Conservation (phyloP, 2,888 invertebrate species). For the Spodoptera picta region DNA sequence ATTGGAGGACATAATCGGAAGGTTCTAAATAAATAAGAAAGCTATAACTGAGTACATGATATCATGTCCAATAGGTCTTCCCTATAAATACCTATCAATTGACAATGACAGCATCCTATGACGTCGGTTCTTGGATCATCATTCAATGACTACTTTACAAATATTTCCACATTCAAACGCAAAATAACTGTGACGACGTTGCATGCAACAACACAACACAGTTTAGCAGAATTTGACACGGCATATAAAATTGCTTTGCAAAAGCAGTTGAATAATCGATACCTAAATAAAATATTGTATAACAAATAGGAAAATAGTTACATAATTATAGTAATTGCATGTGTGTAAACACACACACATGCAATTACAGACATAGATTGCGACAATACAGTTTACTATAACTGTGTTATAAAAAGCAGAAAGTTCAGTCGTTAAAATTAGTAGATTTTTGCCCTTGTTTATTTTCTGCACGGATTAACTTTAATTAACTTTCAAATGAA, state of each 20-base stretch:
- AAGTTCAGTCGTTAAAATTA: conserved; percentile 15
- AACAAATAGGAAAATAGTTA: conserved; percentile 1
- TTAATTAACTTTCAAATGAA: conserved; percentile 31
- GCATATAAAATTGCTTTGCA: conserved; percentile 15
- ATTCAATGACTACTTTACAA: neutral
- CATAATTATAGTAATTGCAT: too few species aligned
- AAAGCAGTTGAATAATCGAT: conserved; percentile 4
- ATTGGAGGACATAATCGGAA: conserved; percentile 1
- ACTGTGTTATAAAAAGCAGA: conserved; percentile 10
- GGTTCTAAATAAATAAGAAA: conserved; percentile 1
- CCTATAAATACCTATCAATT: conserved; percentile 22
- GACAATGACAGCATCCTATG: neutral
- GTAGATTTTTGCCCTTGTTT: conserved; percentile 30
- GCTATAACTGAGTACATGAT: neutral
- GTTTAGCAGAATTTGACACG: conserved; percentile 18
- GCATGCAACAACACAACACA: conserved; percentile 11
- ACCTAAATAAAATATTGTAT: conserved; percentile 14
- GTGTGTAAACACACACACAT: too few species aligned
- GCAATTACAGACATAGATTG: conserved; percentile 6
- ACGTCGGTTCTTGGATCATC: neutral
- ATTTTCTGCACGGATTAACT: conserved; percentile 30
- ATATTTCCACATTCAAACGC: neutral
- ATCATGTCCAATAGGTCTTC: conserved; percentile 3
- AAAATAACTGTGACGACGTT: conserved; percentile 5
- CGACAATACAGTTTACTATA: conserved; percentile 17